phyloP scores from a whole-genome alignment of 2,113 vertebrate genomes.

The Amia ocellicauda region DNA sequence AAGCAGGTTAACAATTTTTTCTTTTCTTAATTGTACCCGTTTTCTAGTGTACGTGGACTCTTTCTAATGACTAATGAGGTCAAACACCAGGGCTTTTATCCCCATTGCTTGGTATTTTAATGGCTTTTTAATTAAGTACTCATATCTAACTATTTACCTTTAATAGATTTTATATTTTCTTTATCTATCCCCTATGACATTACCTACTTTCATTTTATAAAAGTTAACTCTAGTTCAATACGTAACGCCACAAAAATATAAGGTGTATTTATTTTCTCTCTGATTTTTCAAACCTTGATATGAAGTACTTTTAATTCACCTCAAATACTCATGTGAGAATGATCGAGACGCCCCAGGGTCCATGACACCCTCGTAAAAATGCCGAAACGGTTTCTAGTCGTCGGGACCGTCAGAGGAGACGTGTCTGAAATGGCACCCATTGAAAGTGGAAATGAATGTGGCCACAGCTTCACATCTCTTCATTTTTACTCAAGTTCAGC shows the following conservation, averaged over 20 bases:
- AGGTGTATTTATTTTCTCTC: conserved; percentile 21
- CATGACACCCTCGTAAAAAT: conserved; percentile 45
- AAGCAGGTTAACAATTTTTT: conserved; percentile 19
- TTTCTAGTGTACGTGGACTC: conserved; percentile 20
- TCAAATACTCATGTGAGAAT: conserved; percentile 50
- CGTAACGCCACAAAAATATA: conserved; percentile 22
- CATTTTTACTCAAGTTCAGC: conserved; percentile 66
- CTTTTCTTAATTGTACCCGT: conserved; percentile 24
- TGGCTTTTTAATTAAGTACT: conserved; percentile 45
- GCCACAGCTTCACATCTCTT: conserved; percentile 25
- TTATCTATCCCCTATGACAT: conserved; percentile 28
- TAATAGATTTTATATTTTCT: conserved; percentile 15
- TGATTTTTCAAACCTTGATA: conserved; percentile 29
- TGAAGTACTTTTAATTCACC: conserved; percentile 59
- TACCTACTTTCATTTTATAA: conserved; percentile 27
- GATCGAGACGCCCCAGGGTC: conserved; percentile 40
- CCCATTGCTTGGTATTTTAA: conserved; percentile 34
- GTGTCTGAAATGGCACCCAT: conserved; percentile 45
- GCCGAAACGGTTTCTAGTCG: conserved; percentile 41
- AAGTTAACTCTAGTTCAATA: conserved; percentile 35
- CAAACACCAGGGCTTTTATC: conserved; percentile 36
- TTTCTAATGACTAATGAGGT: conserved; percentile 45
- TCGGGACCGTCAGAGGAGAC: conserved; percentile 31
- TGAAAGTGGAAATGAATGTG: conserved; percentile 44
- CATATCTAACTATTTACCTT: conserved; percentile 15